Percentiles rank a stretch among this genome's conserved stretches.
phyloP scores from a whole-genome alignment of 2,797 vertebrate genomes.

The Hyperoplus lanceolatus region DNA sequence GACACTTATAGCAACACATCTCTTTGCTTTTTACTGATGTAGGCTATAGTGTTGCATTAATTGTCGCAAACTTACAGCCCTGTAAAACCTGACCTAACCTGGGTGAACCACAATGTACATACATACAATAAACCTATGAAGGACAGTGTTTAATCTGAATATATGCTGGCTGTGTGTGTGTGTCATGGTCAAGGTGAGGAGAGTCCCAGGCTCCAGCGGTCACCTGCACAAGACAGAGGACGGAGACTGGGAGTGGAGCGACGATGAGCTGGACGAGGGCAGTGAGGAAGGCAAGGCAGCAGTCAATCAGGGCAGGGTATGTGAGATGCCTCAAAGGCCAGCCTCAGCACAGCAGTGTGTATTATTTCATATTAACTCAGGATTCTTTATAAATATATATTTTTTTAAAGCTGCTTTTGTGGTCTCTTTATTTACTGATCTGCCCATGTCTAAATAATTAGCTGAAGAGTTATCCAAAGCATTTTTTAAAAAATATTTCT shows the following conservation, averaged over 20 bases:
- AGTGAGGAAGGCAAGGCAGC: constrained; percentile 95
- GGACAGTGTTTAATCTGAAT: neutral
- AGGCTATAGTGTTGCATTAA: neutral
- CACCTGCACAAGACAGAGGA: constrained; percentile 98
- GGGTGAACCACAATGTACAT: constrained; percentile 17
- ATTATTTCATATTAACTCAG: neutral
- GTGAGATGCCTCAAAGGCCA: constrained; percentile 17
- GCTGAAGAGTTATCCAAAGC: too few species aligned
- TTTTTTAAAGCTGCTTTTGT: too few species aligned
- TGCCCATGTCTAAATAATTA: too few species aligned
- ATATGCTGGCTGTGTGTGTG: constrained; percentile 13
- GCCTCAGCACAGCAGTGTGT: neutral
- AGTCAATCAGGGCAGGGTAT: constrained; percentile 93
- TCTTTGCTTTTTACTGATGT: neutral
- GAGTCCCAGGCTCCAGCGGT: constrained; percentile 96
- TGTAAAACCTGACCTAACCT: constrained; percentile 15
- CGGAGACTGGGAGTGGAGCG: constrained; percentile 99
- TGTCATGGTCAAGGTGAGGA: constrained; percentile 88
- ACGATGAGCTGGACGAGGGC: constrained; percentile 96
- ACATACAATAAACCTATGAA: neutral
- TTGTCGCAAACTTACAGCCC: neutral
- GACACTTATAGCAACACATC: neutral
- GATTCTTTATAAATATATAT: neutral
- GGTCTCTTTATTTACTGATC: too few species aligned
- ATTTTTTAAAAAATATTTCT: too few species aligned